phyloP scores from a whole-genome alignment of 2,797 vertebrate species.

The Manis pentadactyla region DNA sequence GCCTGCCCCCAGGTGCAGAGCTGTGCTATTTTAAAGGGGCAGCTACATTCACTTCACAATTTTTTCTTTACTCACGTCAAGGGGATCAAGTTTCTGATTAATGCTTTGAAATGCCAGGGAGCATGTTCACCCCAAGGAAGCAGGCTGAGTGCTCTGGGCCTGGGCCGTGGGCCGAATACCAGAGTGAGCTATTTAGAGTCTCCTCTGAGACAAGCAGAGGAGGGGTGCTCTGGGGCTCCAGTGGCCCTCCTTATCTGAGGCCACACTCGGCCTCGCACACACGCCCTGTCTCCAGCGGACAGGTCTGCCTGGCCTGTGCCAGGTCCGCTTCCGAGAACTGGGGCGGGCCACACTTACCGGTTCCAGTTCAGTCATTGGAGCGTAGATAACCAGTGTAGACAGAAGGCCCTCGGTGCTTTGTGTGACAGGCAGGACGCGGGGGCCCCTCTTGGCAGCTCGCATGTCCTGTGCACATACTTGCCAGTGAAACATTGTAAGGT shows the following conservation, averaged over 20 bases:
- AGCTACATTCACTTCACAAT: accelerated
- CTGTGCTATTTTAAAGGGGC: neutral
- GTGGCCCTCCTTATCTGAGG: conserved; percentile 44
- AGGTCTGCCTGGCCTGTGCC: neutral
- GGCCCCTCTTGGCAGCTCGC: neutral
- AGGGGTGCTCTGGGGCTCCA: neutral
- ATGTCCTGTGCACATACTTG: accelerated
- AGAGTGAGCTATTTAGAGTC: neutral
- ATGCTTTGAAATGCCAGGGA: neutral
- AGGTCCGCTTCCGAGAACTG: neutral
- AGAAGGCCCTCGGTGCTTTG: neutral
- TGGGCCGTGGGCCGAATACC: neutral
- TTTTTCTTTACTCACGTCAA: neutral
- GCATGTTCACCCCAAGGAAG: neutral
- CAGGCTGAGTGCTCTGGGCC: neutral
- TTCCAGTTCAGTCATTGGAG: neutral
- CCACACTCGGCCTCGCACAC: neutral
- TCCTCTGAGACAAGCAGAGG: neutral
- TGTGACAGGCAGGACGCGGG: no score
- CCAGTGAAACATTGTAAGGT: accelerated
- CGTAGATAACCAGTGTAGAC: accelerated
- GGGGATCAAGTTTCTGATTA: neutral
- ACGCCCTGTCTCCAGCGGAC: neutral
- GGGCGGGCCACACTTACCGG: accelerated
- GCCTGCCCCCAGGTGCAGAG: neutral